phyloP scores from a whole-genome alignment of 64 coral and sea anemone genomes.

The Stylophora pistillata region DNA sequence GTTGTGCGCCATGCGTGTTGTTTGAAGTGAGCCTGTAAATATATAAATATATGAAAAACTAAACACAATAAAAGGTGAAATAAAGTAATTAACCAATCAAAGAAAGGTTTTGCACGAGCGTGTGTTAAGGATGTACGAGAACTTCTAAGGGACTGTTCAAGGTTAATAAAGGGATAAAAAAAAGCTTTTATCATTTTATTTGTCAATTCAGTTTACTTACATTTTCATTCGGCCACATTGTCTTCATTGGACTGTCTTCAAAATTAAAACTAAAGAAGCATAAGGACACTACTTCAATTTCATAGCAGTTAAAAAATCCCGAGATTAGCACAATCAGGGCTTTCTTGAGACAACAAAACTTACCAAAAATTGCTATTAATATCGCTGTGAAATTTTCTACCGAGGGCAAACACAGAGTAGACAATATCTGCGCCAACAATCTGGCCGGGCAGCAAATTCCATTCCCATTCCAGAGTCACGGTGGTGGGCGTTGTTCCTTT shows the following conservation, averaged over 20 bases:
- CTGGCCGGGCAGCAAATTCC: background rate
- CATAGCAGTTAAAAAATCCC: too few relatives aligned
- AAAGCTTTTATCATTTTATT: too few relatives aligned
- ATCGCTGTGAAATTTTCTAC: constrained; percentile 54
- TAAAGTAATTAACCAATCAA: background rate
- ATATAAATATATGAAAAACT: background rate
- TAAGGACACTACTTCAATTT: background rate
- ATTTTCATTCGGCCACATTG: constrained; percentile 57
- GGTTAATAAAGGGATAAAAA: too few relatives aligned
- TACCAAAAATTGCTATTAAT: constrained; percentile 65
- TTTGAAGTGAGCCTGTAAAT: constrained; percentile 40
- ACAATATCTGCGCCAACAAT: constrained; percentile 13
- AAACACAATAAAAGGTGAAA: too few relatives aligned
- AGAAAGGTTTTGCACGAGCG: background rate
- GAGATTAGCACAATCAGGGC: too few relatives aligned
- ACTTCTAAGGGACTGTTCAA: too few relatives aligned
- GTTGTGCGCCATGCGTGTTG: constrained; percentile 78
- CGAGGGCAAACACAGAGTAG: constrained; percentile 58
- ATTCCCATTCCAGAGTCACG: constrained; percentile 78
- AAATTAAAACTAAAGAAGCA: constrained; percentile 38
- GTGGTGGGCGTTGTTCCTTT: constrained; percentile 66
- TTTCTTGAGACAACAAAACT: background rate
- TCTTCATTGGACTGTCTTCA: constrained; percentile 46
- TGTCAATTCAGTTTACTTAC: background rate
- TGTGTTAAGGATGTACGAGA: too few relatives aligned